Base-by-base conservation (phyloP, 1,140 invertebrate genomes). In the Drosophila pseudoananassae region DNA sequence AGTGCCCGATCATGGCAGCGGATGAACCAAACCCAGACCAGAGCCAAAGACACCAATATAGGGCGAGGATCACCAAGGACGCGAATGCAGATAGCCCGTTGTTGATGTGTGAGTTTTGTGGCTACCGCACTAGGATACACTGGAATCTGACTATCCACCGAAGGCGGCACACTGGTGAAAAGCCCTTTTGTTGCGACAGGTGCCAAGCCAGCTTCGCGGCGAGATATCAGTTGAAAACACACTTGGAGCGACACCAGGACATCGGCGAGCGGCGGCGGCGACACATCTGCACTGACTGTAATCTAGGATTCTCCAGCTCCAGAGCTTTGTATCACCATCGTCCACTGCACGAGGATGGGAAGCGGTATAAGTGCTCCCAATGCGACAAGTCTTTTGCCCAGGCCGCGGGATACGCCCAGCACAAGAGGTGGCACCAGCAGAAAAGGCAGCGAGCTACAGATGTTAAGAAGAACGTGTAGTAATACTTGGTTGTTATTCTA, bases 291-390 rank as follows among this genome's bases (percentile, higher is more conserved):
- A 25, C 46, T n/a, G 69, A 70, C 12, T 88, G 84, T 15, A 66
- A 80, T 20, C 50, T 80, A 14, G 84, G 84, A n/a, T 88, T 88
- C 53, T 43, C 81, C 2, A 87, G 84, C 64, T 53, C 84, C 0
- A 56, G 83, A 14, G 51, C 83, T 2, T 45, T 87, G 4, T 87
- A 87, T 89, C 97, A 97, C 64, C 96, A 97, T 74, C 93, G 94
- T 64, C 92, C 95, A 0, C 96, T 96, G 78, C 96, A 97, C 87
- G 96, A 95, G 4, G 95, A 95, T 1, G 95, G 95, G 76, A 96
- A 96, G 81, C 96, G 96, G 0, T 97, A 94, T 81, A 91, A 93
- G 6, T 97, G 96, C 73, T 95, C 96, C 14, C 43, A 72, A 20
- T 90, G 85, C 31, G 93, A 69, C 8, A 90, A 90, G 25, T 49